Evolutionary conservation across 30 jellyfish, hydroid and myxozoan species (phyloP).

Genomic region (Sanderia malayensis): DNA sequence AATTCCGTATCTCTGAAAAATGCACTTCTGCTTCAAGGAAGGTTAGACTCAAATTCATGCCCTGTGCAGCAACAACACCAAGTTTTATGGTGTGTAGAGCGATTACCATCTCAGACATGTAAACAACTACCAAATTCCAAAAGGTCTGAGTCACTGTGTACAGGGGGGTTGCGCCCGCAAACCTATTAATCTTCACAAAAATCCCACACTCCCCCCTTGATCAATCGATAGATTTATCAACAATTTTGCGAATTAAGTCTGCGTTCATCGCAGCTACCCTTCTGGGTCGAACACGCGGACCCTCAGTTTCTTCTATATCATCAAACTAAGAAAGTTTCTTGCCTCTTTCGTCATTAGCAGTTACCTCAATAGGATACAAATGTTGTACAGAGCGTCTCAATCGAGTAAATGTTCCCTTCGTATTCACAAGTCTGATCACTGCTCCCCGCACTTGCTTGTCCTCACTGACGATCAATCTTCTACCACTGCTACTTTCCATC

Average conservation of each 20-base stretch:
- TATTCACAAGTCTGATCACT: slow-evolving; percentile 12
- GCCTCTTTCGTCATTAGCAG: neutral
- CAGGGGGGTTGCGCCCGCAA: no score
- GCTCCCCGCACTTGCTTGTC: slow-evolving; percentile 22
- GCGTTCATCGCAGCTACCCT: slow-evolving; percentile 8
- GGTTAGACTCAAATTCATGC: no score
- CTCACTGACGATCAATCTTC: slow-evolving; percentile 12
- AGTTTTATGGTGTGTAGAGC: no score
- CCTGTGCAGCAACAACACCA: no score
- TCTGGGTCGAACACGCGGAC: neutral
- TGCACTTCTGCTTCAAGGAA: no score
- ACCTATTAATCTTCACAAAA: no score
- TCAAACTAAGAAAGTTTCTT: neutral
- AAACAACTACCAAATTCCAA: no score
- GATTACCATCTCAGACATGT: no score
- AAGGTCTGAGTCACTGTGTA: no score
- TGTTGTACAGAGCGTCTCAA: slow-evolving; percentile 17
- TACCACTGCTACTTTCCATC: no score
- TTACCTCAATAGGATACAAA: slow-evolving; percentile 26
- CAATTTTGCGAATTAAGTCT: neutral
- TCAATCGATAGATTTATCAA: neutral
- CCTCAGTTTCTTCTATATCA: neutral
- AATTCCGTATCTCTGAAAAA: no score
- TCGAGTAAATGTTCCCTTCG: slow-evolving; percentile 11
- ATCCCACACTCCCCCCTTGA: slow-evolving; percentile 9